phyloP scores from a whole-genome alignment of 2,797 vertebrate genomes.

The Sphenopsis melanotis region DNA sequence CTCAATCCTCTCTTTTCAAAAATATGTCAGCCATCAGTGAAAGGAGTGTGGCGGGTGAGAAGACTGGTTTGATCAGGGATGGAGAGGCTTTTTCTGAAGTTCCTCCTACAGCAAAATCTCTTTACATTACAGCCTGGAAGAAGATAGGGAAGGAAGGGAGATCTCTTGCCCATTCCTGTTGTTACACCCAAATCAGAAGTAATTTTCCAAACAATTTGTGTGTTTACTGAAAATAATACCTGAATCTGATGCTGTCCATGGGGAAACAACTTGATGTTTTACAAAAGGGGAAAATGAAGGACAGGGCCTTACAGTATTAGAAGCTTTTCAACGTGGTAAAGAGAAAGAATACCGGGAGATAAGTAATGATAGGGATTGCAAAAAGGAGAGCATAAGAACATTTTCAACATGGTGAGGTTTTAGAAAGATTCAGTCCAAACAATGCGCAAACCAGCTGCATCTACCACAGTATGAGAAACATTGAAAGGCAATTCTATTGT shows the following conservation, averaged over 20 bases:
- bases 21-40: not conserved
- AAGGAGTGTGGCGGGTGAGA: not conserved
- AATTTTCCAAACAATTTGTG: not conserved
- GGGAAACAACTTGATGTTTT: not conserved
- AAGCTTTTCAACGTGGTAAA: not conserved
- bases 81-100: not conserved
- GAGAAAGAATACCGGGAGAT: not conserved
- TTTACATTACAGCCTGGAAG: not conserved
- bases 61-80: not conserved
- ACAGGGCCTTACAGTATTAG: not conserved
- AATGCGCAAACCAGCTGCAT: not conserved
- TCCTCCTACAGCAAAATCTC: not conserved
- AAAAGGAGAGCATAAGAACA: not conserved
- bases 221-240: not conserved
- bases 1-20: not conserved
- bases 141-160: not conserved
- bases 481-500: not conserved
- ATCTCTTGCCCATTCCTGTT: not conserved
- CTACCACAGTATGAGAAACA: not conserved
- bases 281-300: not conserved
- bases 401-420: not conserved
- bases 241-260: not conserved
- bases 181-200: not conserved
- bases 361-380: not conserved
- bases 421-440: not conserved